Evolutionary conservation across 2,797 vertebrate genomes (phyloP), one percentile per base, ranked within the genome.

Genomic region (Bradypus variegatus): DNA sequence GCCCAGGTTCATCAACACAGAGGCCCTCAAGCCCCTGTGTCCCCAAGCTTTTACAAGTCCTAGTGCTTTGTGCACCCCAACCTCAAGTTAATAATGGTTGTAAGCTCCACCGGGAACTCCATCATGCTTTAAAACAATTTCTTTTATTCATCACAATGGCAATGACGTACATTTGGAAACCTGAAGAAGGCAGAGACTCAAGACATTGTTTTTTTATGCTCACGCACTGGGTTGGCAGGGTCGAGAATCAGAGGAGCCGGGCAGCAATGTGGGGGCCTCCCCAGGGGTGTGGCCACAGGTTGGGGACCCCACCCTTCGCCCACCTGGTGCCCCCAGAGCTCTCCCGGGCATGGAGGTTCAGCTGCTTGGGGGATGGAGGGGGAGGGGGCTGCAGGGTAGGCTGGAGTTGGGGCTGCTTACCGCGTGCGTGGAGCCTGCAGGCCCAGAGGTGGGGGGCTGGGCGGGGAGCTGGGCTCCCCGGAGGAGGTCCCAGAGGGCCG

Each of bases 371-470:
- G n/a, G 5, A 55, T 2, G 15, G 45, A 62, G 11, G 25, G 72
- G 41, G 70, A 73, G 50, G 60, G 67, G 62, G 58, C 21, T 1
- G 1, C 60, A 65, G 27, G 55, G 38, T 2, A n/a, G 48, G 14
- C 27, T 45, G 50, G 45, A 50, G 16, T n/a, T 27, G 38, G 69
- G 48, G 29, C 55, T 31, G 11, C 94, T 95, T 96, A 97, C 96
- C 95, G 86, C 4, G 36, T 38, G 1, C 8, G 10, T 16, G 48
- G 18, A 12, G 45, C 29, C 38, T 92, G 92, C 29, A 73, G 86
- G 38, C 67, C 27, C 8, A 78, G 14, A 25, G 75, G 36, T 48
- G 36, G 27, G 86, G 83, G 69, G 19, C 77, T 79, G 60, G 73
- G 50, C 25, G 87, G n/a, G 69, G 60, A 73, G 31, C 64, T 29